Conservation (phyloP, 1,140 invertebrate genomes). For the Spodoptera frugiperda region DNA sequence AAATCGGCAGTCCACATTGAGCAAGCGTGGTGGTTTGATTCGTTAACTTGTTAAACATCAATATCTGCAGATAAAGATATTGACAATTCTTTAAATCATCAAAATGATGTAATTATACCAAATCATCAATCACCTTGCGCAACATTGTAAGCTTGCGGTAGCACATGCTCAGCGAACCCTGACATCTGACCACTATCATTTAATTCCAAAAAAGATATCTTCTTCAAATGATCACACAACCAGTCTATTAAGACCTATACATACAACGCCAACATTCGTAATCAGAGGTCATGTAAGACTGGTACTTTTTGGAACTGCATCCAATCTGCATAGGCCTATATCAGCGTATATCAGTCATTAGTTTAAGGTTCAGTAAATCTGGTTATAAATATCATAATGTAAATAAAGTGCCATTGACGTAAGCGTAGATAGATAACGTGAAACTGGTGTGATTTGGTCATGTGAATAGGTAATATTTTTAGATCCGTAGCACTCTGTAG, state of each 20-base stretch:
- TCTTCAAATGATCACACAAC: constrained; percentile 10
- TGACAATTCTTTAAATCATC: too few relatives aligned
- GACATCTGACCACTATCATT: constrained; percentile 45
- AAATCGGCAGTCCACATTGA: too few relatives aligned
- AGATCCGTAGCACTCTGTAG: neutral
- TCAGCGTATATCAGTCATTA: neutral
- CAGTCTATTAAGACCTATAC: neutral
- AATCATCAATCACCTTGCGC: constrained; percentile 62
- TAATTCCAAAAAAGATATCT: constrained; percentile 5
- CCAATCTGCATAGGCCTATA: constrained; percentile 9
- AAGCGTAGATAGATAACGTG: constrained; percentile 31
- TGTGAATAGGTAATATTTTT: constrained; percentile 6
- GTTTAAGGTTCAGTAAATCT: neutral
- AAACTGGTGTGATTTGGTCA: constrained; percentile 31
- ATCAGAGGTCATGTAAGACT: neutral
- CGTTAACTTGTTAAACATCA: too few relatives aligned
- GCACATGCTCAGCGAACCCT: constrained; percentile 52
- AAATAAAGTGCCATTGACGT: constrained; percentile 44
- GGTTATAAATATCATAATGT: constrained; percentile 50
- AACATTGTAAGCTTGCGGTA: constrained; percentile 65
- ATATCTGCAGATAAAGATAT: too few relatives aligned
- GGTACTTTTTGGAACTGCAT: neutral
- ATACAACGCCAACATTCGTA: neutral
- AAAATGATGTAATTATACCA: constrained; percentile 46
- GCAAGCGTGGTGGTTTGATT: too few relatives aligned